These are phyloP conservation scores for Sarcophaga peregrina DNA, from an alignment of 1,140 invertebrate species.

Conservation along the genomic window DNA sequence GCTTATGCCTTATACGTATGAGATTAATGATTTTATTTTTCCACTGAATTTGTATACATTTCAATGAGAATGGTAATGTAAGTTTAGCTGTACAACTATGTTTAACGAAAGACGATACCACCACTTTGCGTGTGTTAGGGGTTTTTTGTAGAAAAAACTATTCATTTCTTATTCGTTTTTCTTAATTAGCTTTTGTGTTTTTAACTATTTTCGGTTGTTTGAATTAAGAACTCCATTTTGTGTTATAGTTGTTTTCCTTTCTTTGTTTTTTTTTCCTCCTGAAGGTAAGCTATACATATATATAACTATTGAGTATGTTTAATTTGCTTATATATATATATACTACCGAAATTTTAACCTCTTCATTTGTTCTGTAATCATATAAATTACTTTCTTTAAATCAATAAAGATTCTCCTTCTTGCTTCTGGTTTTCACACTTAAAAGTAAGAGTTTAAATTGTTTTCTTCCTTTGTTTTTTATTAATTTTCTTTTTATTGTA, in stretches of 20 bases:
- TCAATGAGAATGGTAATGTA: background rate
- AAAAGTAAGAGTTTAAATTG: slow-evolving; percentile 19
- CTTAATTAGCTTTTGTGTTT: background rate
- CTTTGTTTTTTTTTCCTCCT: background rate
- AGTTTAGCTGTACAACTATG: background rate
- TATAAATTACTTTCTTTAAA: background rate
- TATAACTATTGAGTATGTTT: background rate
- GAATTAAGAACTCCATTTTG: background rate
- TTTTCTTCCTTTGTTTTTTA: background rate
- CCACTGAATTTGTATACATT: background rate
- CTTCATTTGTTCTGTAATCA: background rate
- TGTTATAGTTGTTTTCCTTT: background rate
- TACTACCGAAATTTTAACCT: background rate
- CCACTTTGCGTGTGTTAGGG: background rate
- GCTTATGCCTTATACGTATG: slow-evolving; percentile 1
- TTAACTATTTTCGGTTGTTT: background rate
- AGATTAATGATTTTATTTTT: background rate
- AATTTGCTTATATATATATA: background rate
- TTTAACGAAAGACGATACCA: background rate
- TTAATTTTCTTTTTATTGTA: slow-evolving; percentile 22
- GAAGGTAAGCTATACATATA: background rate
- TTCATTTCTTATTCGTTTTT: background rate
- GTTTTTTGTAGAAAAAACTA: background rate
- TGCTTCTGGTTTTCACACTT: background rate
- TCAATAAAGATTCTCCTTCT: background rate